Base-by-base conservation (phyloP, 2,888 invertebrate species). In the Euzetes globulus region DNA sequence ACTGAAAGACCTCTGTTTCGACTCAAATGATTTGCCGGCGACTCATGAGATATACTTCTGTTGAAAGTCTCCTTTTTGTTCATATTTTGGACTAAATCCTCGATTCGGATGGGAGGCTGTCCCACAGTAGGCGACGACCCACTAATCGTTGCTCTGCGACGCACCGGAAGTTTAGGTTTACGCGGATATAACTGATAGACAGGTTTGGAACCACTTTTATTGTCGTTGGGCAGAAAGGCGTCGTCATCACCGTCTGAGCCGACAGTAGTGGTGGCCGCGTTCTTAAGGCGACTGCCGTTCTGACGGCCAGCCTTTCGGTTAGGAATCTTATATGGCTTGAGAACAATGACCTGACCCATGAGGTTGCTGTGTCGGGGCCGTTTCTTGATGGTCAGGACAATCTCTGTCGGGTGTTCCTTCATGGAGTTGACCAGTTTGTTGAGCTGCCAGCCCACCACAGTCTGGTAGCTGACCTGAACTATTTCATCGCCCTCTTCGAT, bases 401-500 rank as follows among this genome's bases (percentile, higher is more conserved):
- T 88, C 82, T 92, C 91, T n/a, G 90, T 88, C 19, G 90, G 88
- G 76, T 89, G 89, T 80, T 91, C 91, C 79, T 88, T 88, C 78
- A 85, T 79, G 75, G 90, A 86, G 74, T 89, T 85, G 77, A 89
- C 86, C 33, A 92, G 88, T 78, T 90, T 90, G 80, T 90, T 89
- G 74, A 89, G 86, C 80, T 90, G 89, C 92, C 92, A 93, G 1
- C 91, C 92, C 77, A 92, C 85, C 79, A 87, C 86, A 58, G 86
- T 87, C 79, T 87, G 86, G 79, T 86, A 85, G 81, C 87, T 86
- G 79, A 92, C 92, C 86, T 94, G 93, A 58, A 97, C 90, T 79
- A 98, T 92, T 86, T 98, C 97, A 84, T 98, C 97, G 0, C 96
- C 97, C 79, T 91, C 90, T 83, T 94, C 94, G 80, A 98, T 90